These are phyloP conservation scores for Akabosia matsudoensis DNA, from an alignment of 1,140 invertebrate species.

Conservation along the genomic window DNA sequence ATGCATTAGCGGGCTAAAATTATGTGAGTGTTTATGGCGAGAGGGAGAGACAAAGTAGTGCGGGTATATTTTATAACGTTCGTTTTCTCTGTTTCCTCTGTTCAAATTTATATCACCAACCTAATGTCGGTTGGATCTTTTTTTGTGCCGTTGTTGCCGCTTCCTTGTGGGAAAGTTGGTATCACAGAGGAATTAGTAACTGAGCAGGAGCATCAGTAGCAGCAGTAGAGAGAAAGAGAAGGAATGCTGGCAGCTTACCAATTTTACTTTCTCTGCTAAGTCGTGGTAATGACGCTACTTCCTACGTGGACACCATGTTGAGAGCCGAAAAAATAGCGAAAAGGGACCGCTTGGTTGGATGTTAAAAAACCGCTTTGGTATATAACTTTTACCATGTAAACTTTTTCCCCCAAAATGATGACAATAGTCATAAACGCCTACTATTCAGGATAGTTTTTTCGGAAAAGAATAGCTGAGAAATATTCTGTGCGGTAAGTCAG, in stretches of 20 bases:
- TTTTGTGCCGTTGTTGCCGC: not conserved
- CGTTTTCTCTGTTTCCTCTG: not conserved
- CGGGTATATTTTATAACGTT: not conserved
- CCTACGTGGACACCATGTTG: not conserved
- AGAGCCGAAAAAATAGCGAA: not conserved
- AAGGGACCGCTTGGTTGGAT: not conserved
- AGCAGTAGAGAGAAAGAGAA: not conserved
- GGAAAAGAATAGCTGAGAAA: not conserved
- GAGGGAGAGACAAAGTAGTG: not conserved
- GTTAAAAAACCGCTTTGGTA: too few species aligned
- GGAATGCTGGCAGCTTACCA: conserved; percentile 20
- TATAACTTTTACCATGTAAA: not conserved
- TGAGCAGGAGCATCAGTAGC: not conserved
- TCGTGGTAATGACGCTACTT: conserved; percentile 18
- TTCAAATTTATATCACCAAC: not conserved
- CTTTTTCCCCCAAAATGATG: not conserved
- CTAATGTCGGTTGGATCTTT: not conserved
- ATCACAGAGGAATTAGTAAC: conserved; percentile 16
- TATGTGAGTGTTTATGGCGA: not conserved
- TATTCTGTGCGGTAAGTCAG: not conserved
- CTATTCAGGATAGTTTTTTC: not conserved
- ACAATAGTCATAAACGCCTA: not conserved
- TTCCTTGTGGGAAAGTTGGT: not conserved
- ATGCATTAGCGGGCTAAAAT: not conserved
- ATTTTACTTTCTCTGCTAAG: conserved; percentile 14